Conservation (phyloP, 2,888 invertebrate species). For the Cerastis leucographa region DNA sequence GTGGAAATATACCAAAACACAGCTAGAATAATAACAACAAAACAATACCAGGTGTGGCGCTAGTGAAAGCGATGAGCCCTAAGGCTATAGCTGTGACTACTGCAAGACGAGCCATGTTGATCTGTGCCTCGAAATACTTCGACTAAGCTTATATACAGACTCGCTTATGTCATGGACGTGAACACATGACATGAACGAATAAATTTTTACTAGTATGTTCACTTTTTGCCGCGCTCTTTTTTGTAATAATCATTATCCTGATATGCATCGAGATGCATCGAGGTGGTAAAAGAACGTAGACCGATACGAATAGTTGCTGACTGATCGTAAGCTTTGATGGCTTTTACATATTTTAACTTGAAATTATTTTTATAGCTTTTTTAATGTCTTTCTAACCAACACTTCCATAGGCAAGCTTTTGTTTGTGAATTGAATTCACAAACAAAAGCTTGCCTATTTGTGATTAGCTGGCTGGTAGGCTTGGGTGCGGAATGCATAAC, state of each 20-base stretch:
- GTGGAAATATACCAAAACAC: background rate
- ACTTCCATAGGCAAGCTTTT: background rate
- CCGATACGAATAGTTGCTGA: constrained; percentile 30
- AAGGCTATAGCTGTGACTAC: constrained; percentile 78
- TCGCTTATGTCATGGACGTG: constrained; percentile 79
- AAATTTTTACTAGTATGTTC: constrained; percentile 78
- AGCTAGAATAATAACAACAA: constrained; percentile 23
- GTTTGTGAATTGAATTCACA: background rate
- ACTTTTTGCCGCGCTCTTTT: constrained; percentile 74
- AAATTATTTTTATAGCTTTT: background rate
- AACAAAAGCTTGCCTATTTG: too few relatives aligned
- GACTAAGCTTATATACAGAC: constrained; percentile 76
- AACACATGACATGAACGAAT: constrained; percentile 52
- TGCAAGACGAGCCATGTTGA: constrained; percentile 80
- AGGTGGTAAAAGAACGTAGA: background rate
- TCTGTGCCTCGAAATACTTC: constrained; percentile 70
- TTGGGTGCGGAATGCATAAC: background rate
- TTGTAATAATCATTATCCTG: constrained; percentile 66
- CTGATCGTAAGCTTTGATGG: background rate
- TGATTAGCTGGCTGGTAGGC: background rate
- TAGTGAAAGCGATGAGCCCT: constrained; percentile 80
- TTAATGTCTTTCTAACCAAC: too few relatives aligned
- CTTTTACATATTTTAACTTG: constrained; percentile 8
- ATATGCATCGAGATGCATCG: constrained; percentile 10
- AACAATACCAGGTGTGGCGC: constrained; percentile 81